phyloP scores from a whole-genome alignment of 2,888 invertebrate genomes.

The Dimorphilus gyrociliatus region DNA sequence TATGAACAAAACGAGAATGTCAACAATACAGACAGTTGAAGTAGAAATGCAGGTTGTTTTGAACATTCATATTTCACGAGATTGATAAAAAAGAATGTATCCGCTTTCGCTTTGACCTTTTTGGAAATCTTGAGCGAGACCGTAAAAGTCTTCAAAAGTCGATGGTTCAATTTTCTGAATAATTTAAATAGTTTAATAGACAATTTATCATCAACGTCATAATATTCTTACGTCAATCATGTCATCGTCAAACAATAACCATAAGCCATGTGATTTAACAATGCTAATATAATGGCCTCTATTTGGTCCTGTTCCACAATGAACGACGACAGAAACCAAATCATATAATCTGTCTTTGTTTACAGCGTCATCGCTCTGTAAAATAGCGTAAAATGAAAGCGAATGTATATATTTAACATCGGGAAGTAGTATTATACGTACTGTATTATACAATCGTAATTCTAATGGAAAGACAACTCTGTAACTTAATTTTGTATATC shows the following conservation, averaged over 20 bases:
- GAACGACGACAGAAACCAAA: conserved; percentile 95
- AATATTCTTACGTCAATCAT: conserved; percentile 74
- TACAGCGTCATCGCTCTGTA: conserved; percentile 87
- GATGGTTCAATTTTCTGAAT: conserved; percentile 94
- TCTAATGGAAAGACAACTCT: conserved; percentile 97
- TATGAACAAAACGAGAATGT: too few relatives aligned
- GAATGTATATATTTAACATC: conserved; percentile 1
- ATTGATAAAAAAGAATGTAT: conserved; percentile 85
- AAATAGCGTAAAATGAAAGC: too few relatives aligned
- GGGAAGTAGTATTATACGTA: conserved; percentile 40
- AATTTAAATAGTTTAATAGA: conserved; percentile 4
- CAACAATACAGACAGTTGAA: too few relatives aligned
- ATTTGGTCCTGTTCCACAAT: conserved; percentile 98
- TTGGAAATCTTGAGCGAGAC: conserved; percentile 91
- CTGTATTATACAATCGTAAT: conserved; percentile 87
- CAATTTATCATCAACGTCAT: too few relatives aligned
- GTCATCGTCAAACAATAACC: conserved; percentile 98
- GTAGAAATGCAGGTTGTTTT: too few relatives aligned
- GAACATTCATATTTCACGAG: too few relatives aligned
- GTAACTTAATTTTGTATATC: conserved; percentile 97
- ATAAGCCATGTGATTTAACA: conserved; percentile 96
- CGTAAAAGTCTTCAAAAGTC: conserved; percentile 98
- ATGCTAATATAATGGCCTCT: conserved; percentile 99
- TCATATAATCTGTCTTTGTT: conserved; percentile 96
- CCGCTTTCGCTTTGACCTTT: conserved; percentile 99